A percentile compares a stretch with the other conserved stretches of the same genome.
These are phyloP conservation scores for fruit fly (Drosophila melanogaster) DNA, from an alignment of 1,140 invertebrate genomes.

Conservation along the genomic window DNA sequence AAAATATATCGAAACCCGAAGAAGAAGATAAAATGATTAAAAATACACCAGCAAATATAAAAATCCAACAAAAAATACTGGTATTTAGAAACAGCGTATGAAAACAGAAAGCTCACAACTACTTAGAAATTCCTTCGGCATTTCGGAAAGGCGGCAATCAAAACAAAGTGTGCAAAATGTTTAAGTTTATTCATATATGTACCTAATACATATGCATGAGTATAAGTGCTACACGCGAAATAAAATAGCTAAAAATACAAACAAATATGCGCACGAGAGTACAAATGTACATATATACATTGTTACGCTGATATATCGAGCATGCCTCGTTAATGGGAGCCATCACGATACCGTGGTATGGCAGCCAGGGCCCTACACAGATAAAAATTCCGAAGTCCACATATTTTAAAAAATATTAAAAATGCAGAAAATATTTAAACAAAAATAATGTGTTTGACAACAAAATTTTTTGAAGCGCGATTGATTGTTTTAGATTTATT, in stretches of 20 bases:
- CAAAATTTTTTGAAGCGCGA: no score
- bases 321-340: constrained; percentile 44
- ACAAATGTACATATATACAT: constrained; percentile 6
- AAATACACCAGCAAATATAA: constrained; percentile 7
- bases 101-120: constrained; percentile 59
- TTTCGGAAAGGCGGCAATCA: constrained; percentile 54
- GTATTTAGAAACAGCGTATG: constrained; percentile 74
- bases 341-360: constrained; percentile 43
- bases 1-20: constrained; percentile 36
- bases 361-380: constrained; percentile 16
- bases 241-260: constrained; percentile 57
- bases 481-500: background rate
- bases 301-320: constrained; percentile 18
- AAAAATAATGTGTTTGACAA: no score
- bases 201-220: constrained; percentile 9
- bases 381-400: background rate
- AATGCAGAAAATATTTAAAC: background rate
- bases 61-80: constrained; percentile 23
- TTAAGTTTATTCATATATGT: constrained; percentile 50
- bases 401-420: no score
- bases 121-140: constrained; percentile 11
- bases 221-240: constrained; percentile 18
- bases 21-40: constrained; percentile 30
- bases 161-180: constrained; percentile 77
- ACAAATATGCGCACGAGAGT: constrained; percentile 30